Evolutionary conservation across 2,113 vertebrate species (phyloP).

Genomic region (Oryzias melastigma): DNA sequence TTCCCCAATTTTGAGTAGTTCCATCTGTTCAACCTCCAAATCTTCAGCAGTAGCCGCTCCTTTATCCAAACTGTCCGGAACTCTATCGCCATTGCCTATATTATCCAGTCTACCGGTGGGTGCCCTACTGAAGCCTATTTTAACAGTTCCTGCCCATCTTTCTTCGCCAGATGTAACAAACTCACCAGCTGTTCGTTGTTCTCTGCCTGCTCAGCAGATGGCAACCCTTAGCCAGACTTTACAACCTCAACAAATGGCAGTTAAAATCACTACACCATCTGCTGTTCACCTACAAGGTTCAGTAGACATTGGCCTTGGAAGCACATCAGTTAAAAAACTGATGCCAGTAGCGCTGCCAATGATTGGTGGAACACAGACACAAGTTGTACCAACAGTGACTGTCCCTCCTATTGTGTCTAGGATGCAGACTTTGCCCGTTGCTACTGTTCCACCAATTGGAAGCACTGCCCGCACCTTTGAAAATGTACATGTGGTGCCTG

Average conservation of each 20-base stretch:
- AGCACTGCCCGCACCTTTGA: conserved; percentile 67
- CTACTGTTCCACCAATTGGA: conserved; percentile 78
- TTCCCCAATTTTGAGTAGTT: conserved; percentile 28
- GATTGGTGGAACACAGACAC: conserved; percentile 46
- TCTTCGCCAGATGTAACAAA: conserved; percentile 55
- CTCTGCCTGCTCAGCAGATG: conserved; percentile 34
- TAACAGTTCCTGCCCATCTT: conserved; percentile 13
- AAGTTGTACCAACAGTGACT: conserved; percentile 75
- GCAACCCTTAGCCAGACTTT: conserved; percentile 7
- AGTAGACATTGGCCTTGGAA: conserved; percentile 40
- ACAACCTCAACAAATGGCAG: conserved; percentile 29
- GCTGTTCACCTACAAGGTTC: conserved; percentile 28
- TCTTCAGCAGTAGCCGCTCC: conserved; percentile 17
- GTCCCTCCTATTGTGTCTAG: conserved; percentile 74
- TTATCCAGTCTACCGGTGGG: conserved; percentile 24
- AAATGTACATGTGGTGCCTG: conserved; percentile 53
- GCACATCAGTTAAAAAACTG: conserved; percentile 44
- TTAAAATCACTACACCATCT: conserved; percentile 28
- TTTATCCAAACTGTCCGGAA: conserved; percentile 28
- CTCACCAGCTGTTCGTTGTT: conserved; percentile 28
- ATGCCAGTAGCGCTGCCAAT: conserved; percentile 33
- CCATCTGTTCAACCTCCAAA: conserved; percentile 28
- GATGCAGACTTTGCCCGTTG: conserved; percentile 75
- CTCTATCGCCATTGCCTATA: conserved; percentile 32
- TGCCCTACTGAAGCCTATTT: conserved; percentile 12